Conservation (phyloP, 2,888 invertebrate genomes). For the Seira musarum region DNA sequence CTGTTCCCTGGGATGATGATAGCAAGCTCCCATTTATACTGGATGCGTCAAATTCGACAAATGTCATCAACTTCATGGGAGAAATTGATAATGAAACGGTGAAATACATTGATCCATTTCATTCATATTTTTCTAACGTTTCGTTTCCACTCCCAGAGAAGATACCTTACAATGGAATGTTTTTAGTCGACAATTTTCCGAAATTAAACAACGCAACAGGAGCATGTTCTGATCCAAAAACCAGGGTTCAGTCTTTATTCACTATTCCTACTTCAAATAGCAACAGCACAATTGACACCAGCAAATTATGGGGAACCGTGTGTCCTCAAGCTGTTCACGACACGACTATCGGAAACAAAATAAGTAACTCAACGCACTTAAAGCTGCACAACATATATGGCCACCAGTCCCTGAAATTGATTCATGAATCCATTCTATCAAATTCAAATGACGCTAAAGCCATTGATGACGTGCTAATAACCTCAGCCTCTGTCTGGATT, state of each 20-base stretch:
- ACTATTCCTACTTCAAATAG: not conserved
- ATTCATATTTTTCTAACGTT: conserved; percentile 31
- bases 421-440: conserved; percentile 72
- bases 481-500: conserved; percentile 72
- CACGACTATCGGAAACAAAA: not conserved
- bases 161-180: conserved; percentile 59
- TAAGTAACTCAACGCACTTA: conserved; percentile 71
- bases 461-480: conserved; percentile 62
- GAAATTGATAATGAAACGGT: conserved; percentile 36
- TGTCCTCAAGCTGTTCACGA: conserved; percentile 44
- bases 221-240: conserved; percentile 10
- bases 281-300: conserved; percentile 12
- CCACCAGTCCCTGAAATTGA: conserved; percentile 68
- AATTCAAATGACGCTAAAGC: conserved; percentile 65
- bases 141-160: not conserved
- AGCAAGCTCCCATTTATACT: not conserved
- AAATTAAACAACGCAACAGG: conserved; percentile 48
- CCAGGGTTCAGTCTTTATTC: conserved; percentile 27
- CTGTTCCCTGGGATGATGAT: conserved; percentile 26
- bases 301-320: conserved; percentile 46
- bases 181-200: conserved; percentile 66
- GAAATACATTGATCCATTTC: conserved; percentile 52
- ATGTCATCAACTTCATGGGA: conserved; percentile 35
- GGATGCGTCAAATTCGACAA: conserved; percentile 17
- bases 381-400: conserved; percentile 78